Conservation (phyloP, 2,888 invertebrate genomes). For the Thymelicus lineola region DNA sequence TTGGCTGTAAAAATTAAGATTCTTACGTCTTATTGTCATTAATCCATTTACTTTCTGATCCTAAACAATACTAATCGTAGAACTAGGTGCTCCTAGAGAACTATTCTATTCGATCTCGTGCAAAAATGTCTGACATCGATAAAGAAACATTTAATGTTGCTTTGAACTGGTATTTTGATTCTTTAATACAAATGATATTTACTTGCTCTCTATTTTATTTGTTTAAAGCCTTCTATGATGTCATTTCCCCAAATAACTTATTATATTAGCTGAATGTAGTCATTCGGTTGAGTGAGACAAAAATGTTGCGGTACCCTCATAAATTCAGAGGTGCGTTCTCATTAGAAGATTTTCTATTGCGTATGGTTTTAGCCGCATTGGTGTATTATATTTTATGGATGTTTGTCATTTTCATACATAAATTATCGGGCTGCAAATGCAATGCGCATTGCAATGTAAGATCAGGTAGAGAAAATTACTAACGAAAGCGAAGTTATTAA, state of each 20-base stretch:
- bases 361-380: conserved; percentile 55
- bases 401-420: conserved; percentile 13
- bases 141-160: neutral
- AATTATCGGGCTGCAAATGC: neutral
- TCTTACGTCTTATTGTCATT: neutral
- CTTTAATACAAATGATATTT: conserved; percentile 58
- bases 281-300: neutral
- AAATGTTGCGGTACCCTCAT: conserved; percentile 1
- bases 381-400: conserved; percentile 49
- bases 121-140: conserved; percentile 20
- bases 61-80: conserved; percentile 6
- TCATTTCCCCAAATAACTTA: conserved; percentile 51
- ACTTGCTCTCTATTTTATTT: conserved; percentile 63
- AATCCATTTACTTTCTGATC: neutral
- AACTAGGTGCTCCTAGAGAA: neutral
- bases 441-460: neutral
- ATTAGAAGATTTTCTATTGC: conserved; percentile 52
- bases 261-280: neutral
- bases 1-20: neutral
- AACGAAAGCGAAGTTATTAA: no score
- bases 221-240: conserved; percentile 61
- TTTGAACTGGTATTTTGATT: conserved; percentile 47
- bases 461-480: neutral
- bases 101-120: conserved; percentile 17
- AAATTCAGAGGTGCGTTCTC: conserved; percentile 37